A percentile compares a stretch with the other conserved stretches of the same genome.
These are phyloP conservation scores for Limnephilus auricula DNA, from an alignment of 2,888 invertebrate species.

Conservation along the genomic window DNA sequence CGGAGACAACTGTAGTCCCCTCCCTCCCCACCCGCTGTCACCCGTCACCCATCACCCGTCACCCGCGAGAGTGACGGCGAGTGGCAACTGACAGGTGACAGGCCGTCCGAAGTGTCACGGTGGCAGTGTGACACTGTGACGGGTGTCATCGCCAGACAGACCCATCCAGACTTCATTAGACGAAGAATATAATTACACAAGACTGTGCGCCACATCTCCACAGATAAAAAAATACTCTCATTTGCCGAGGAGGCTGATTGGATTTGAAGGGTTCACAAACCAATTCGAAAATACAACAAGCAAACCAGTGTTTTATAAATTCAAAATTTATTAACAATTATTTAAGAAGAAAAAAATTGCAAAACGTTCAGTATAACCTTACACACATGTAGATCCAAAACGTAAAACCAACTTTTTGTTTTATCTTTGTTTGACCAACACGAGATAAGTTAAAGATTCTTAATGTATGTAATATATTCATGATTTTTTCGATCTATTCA, in stretches of 20 bases:
- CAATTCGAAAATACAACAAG: not conserved
- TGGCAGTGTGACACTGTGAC: conserved; percentile 58
- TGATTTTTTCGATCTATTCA: too few relatives aligned
- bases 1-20: conserved; percentile 44
- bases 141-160: conserved; percentile 64
- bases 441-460: too few relatives aligned
- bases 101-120: conserved; percentile 64
- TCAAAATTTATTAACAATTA: not conserved
- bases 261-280: not conserved
- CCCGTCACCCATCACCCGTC: conserved; percentile 9
- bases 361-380: not conserved
- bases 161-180: conserved; percentile 53
- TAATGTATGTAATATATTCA: too few relatives aligned
- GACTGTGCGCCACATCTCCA: not conserved
- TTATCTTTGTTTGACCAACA: too few relatives aligned
- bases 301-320: not conserved
- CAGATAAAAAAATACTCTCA: conserved; percentile 18
- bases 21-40: not conserved
- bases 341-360: not conserved
- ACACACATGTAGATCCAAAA: not conserved
- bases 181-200: conserved; percentile 50
- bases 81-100: conserved; percentile 60
- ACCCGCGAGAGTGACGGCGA: conserved; percentile 53
- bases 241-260: conserved; percentile 18
- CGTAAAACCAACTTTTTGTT: not conserved